phyloP scores from a whole-genome alignment of 2,797 vertebrate genomes.

The Hybognathus amarus region DNA sequence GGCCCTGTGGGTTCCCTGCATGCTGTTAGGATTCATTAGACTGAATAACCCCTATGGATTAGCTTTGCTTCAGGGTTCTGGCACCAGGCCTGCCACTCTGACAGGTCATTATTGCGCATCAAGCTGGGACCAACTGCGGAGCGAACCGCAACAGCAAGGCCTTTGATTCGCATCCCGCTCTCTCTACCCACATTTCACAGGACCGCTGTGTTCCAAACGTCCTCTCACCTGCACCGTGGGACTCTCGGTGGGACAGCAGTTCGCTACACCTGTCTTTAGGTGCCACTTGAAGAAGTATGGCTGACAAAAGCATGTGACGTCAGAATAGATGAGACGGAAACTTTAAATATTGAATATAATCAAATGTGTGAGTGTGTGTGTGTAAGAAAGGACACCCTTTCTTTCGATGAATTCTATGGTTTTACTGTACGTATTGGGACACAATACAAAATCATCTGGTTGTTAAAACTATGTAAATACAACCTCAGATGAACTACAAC shows the following conservation, averaged over 20 bases:
- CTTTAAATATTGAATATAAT: background rate
- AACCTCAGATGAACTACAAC: no score
- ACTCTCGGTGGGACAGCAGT: background rate
- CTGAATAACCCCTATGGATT: slow-evolving; percentile 80
- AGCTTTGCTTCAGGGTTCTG: slow-evolving; percentile 77
- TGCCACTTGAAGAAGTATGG: background rate
- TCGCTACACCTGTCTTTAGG: slow-evolving; percentile 1
- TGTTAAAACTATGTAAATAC: no score
- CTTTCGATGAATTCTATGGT: no score
- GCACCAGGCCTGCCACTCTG: slow-evolving; percentile 76
- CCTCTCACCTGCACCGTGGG: slow-evolving; percentile 9
- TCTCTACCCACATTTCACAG: slow-evolving; percentile 17
- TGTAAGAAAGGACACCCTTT: no score
- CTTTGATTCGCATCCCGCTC: slow-evolving; percentile 36
- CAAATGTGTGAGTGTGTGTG: no score
- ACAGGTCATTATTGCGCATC: slow-evolving; percentile 87
- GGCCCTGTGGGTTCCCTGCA: slow-evolving; percentile 72
- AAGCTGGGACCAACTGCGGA: slow-evolving; percentile 74
- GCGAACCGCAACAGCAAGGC: slow-evolving; percentile 55
- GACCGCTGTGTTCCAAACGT: slow-evolving; percentile 17
- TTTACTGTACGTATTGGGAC: no score
- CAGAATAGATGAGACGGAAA: background rate
- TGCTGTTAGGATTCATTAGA: slow-evolving; percentile 82
- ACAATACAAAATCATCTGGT: no score
- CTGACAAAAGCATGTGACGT: slow-evolving; percentile 8